Conservation (phyloP, 2,888 invertebrate species). For the Subacronicta megacephala region DNA sequence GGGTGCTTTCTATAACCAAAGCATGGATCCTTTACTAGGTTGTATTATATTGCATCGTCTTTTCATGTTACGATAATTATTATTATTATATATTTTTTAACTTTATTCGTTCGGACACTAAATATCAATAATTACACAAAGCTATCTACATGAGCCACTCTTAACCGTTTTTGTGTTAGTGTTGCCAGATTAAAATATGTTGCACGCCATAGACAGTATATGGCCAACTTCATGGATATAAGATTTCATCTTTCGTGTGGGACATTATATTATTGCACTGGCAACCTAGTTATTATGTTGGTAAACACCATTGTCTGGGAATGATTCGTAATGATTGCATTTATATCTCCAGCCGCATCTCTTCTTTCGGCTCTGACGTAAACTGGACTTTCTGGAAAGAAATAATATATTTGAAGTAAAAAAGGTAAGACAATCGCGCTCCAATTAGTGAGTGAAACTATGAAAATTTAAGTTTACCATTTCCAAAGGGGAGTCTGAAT, state of each 20-base stretch:
- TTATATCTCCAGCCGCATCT: constrained; percentile 74
- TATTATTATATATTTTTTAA: constrained; percentile 69
- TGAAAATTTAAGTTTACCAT: too few relatives aligned
- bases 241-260: constrained; percentile 46
- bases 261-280: constrained; percentile 66
- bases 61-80: constrained; percentile 72
- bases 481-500: too few relatives aligned
- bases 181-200: constrained; percentile 64
- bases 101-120: constrained; percentile 81
- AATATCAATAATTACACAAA: constrained; percentile 88
- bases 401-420: constrained; percentile 13
- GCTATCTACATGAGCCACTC: constrained; percentile 89
- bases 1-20: constrained; percentile 76
- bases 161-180: constrained; percentile 69
- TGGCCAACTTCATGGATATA: constrained; percentile 44
- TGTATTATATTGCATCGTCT: constrained; percentile 70
- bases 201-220: constrained; percentile 51
- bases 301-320: constrained; percentile 80
- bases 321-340: constrained; percentile 86
- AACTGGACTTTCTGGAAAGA: constrained; percentile 78
- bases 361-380: constrained; percentile 78
- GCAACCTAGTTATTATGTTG: constrained; percentile 73
- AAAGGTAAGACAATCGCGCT: background rate
- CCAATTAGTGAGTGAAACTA: too few relatives aligned
- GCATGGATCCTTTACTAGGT: constrained; percentile 69